Percentiles rank a stretch among this genome's conserved stretches.
phyloP scores from a whole-genome alignment of 2,797 vertebrate species.

The Karalla daura region DNA sequence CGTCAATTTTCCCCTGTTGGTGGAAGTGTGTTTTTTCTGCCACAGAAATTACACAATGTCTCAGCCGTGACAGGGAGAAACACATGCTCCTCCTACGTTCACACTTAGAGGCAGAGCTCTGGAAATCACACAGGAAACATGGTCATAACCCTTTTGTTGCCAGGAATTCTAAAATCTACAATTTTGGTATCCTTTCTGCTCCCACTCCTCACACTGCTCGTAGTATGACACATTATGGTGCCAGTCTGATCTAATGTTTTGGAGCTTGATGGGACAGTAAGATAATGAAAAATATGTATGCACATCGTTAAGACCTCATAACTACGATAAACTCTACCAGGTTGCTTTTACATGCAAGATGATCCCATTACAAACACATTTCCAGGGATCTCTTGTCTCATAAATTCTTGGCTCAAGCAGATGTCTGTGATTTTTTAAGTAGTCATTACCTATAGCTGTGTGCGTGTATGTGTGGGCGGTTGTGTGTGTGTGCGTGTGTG shows the following conservation, averaged over 20 bases:
- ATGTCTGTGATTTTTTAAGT: slow-evolving; percentile 8
- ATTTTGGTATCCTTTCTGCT: neutral
- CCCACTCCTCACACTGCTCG: neutral
- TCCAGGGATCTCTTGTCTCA: neutral
- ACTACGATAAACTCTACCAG: too few species aligned
- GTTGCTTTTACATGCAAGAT: neutral
- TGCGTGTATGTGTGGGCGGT: slow-evolving; percentile 1
- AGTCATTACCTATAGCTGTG: slow-evolving; percentile 17
- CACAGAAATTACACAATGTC: slow-evolving; percentile 27
- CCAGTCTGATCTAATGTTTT: slow-evolving; percentile 15
- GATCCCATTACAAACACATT: neutral
- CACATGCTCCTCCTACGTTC: slow-evolving; percentile 36
- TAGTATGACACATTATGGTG: neutral
- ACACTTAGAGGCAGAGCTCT: slow-evolving; percentile 25
- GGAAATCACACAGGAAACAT: slow-evolving; percentile 12
- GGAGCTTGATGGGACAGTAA: neutral
- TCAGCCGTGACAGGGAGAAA: slow-evolving; percentile 24
- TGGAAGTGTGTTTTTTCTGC: slow-evolving; percentile 22
- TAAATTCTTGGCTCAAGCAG: neutral
- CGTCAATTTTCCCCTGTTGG: slow-evolving; percentile 15
- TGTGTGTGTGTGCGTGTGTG: slow-evolving; percentile 22
- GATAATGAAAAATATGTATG: neutral
- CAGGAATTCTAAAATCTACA: slow-evolving; percentile 5
- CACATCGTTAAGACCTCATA: too few species aligned
- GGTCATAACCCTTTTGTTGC: slow-evolving; percentile 7